Evolutionary conservation across 1,140 invertebrate genomes (phyloP).

Genomic region (Neodiprion virginianus): DNA sequence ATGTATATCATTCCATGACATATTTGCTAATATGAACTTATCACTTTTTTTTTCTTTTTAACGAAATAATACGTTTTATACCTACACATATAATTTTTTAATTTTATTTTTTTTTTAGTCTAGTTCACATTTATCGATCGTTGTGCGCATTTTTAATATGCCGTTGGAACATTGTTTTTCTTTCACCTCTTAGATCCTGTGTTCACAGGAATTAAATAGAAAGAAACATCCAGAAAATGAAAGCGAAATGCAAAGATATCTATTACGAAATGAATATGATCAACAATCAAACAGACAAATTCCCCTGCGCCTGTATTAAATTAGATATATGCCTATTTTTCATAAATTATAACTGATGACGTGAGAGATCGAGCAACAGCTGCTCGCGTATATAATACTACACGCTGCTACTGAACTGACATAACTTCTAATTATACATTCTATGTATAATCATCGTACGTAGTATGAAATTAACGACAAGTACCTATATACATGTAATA

Average conservation of each 20-base stretch:
- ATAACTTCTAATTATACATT: too few relatives aligned
- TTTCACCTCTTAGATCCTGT: conserved; percentile 46
- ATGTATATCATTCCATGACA: too few relatives aligned
- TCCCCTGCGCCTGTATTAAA: too few relatives aligned
- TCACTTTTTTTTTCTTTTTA: neutral
- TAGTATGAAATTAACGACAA: too few relatives aligned
- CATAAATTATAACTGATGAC: too few relatives aligned
- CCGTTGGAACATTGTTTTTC: conserved; percentile 4
- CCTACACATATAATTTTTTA: neutral
- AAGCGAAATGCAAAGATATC: neutral
- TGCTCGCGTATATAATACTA: too few relatives aligned
- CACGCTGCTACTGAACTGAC: too few relatives aligned
- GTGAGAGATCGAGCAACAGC: too few relatives aligned
- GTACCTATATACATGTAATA: too few relatives aligned
- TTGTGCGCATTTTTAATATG: neutral
- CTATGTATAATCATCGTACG: too few relatives aligned
- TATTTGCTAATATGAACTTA: neutral
- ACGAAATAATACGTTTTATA: conserved; percentile 7
- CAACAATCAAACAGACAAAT: too few relatives aligned
- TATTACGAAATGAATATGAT: neutral
- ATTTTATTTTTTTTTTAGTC: neutral
- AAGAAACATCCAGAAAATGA: neutral
- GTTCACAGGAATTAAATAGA: conserved; percentile 54
- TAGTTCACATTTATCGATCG: neutral
- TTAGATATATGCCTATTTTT: too few relatives aligned